Evolutionary conservation across 2,888 invertebrate genomes (phyloP).

Genomic region (Bembecia ichneumoniformis): DNA sequence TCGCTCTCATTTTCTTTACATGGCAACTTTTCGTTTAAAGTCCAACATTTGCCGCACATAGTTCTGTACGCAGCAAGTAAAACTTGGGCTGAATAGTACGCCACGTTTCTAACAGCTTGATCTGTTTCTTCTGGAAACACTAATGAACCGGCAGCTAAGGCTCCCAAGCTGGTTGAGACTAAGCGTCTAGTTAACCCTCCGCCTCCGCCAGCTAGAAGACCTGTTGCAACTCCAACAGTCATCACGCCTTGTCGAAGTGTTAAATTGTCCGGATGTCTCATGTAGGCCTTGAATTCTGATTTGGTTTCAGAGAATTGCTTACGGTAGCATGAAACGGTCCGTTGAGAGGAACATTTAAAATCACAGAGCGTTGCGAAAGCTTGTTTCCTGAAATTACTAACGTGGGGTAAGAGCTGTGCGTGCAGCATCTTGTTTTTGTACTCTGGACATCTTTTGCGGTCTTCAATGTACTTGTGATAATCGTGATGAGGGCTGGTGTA

Average conservation of each 20-base stretch:
- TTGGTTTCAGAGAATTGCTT: constrained; percentile 12
- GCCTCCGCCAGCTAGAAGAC: constrained; percentile 19
- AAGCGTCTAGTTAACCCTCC: constrained; percentile 19
- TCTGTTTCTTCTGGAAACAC: constrained; percentile 50
- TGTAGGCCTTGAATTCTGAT: constrained; percentile 20
- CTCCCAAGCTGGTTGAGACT: constrained; percentile 25
- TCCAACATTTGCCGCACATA: constrained; percentile 17
- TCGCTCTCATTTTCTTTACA: constrained; percentile 18
- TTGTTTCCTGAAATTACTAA: constrained; percentile 18
- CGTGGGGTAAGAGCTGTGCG: constrained; percentile 27
- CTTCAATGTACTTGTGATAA: constrained; percentile 32
- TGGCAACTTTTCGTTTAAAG: constrained; percentile 25
- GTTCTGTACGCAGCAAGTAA: constrained; percentile 21
- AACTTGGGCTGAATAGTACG: constrained; percentile 17
- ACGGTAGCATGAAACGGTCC: neutral
- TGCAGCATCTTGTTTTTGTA: constrained; percentile 30
- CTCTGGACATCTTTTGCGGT: constrained; percentile 25
- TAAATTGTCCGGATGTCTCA: constrained; percentile 32
- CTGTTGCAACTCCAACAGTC: constrained; percentile 18
- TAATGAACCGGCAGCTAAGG: constrained; percentile 28
- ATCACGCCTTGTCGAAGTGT: constrained; percentile 23
- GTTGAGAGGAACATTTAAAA: constrained; percentile 2
- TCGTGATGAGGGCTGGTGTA: constrained; percentile 39
- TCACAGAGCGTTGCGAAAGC: constrained; percentile 10
- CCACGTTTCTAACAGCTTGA: constrained; percentile 22